Base-by-base conservation (phyloP, 30 jellyfish, hydroid and myxozoan genomes). In the Clytia hemisphaerica region DNA sequence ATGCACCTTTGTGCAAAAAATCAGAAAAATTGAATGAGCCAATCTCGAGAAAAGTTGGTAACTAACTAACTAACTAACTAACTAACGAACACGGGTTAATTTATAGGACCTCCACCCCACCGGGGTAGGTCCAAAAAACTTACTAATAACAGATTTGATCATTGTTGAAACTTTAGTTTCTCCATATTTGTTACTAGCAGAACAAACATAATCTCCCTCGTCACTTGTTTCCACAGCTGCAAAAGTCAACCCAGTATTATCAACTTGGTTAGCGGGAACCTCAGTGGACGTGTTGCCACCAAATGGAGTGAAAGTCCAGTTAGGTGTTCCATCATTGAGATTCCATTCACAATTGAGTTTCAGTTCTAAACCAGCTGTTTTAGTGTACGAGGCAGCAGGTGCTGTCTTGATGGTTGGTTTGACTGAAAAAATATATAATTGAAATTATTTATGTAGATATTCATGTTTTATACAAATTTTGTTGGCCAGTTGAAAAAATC, bases 191-290 rank as follows among this genome's bases (percentile, higher is more conserved):
- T 65, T 65, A 9, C 12, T 3, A 10, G 68, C 68, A 19, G 21
- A 22, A 37, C 78, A 65, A 4, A 63, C 42, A 44, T 65, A 65
- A 48, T 65, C 42, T 5, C 78, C 78, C 42, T 65, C 78, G 29
- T 32, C 42, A n/a, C 9, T 35, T 19, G 34, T 4, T n/a, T 67
- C 6, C 5, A 65, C 45, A 9, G 27, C 24, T 2, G 28, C 2
- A 4, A 65, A 26, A n/a, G 18, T 36, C 27, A 65, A 45, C 16
- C 78, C 78, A 3, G 78, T 7, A 14, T 2, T 35, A 48, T 48
- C 27, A 35, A 37, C 22, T 6, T 35, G 26, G 4, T 28, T 4
- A 32, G n/a, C 16, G 21, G 45, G 37, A 21, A 65, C 16, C 22
- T 45, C 35, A 3, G 33, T 36, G 1, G 14, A 1, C 10, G 24